A percentile compares a stretch with the other conserved stretches of the same genome.
Conservation (phyloP, 2,113 vertebrate species). For the Podilymbus podiceps region DNA sequence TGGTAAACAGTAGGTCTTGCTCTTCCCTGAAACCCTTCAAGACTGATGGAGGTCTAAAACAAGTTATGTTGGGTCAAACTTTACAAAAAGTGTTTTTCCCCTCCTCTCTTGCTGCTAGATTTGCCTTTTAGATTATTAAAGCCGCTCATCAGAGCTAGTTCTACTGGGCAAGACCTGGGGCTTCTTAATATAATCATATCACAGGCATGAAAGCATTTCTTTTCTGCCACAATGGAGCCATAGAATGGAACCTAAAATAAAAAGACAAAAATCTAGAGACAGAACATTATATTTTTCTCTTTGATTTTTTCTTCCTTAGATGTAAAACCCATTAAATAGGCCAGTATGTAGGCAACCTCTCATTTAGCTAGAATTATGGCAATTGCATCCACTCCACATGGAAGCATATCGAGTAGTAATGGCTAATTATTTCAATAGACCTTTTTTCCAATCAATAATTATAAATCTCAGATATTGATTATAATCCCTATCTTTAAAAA, state of each 20-base stretch:
- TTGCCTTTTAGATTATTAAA: constrained; percentile 22
- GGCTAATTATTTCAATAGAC: not conserved
- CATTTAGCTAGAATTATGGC: not conserved
- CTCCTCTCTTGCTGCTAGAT: not conserved
- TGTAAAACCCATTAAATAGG: not conserved
- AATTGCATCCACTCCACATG: not conserved
- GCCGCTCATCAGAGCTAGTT: not conserved
- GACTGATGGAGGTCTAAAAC: not conserved
- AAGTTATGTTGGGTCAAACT: not conserved
- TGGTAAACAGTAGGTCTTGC: not conserved
- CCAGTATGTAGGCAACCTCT: not conserved
- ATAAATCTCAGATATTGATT: not conserved
- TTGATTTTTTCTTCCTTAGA: not conserved
- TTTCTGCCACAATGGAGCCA: not conserved
- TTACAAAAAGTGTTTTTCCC: not conserved
- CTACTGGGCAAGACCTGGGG: not conserved
- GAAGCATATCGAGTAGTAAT: not conserved
- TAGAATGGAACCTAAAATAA: not conserved
- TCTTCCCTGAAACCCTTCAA: not conserved
- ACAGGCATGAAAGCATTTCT: not conserved
- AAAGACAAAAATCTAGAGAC: not conserved
- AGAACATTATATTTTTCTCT: constrained; percentile 3
- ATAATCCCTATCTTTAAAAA: not conserved
- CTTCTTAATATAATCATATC: not conserved
- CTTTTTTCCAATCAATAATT: not conserved